A percentile compares a stretch with the other conserved stretches of the same genome.
phyloP scores from a whole-genome alignment of 2,797 vertebrate genomes.

The Spea hammondii region DNA sequence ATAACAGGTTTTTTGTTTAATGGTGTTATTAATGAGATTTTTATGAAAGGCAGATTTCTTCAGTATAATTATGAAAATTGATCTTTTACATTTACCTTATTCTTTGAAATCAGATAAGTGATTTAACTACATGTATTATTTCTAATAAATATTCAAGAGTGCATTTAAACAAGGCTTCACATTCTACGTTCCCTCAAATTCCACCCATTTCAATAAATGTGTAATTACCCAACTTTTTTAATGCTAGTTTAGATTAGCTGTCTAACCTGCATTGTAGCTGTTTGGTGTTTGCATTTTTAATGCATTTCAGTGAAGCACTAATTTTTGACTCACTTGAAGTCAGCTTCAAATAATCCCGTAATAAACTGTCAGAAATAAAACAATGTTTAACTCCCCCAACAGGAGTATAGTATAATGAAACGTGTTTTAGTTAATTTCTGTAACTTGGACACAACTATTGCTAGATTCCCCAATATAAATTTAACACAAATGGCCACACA shows the following conservation, averaged over 20 bases:
- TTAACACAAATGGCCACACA: too few relatives aligned
- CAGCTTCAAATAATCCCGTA: conserved; percentile 76
- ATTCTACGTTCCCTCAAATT: conserved; percentile 79
- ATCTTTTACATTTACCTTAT: conserved; percentile 83
- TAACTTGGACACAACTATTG: too few relatives aligned
- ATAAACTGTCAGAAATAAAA: conserved; percentile 76
- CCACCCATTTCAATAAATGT: conserved; percentile 83
- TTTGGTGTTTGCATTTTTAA: conserved; percentile 85
- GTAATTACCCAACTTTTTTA: conserved; percentile 82
- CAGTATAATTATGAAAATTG: conserved; percentile 84
- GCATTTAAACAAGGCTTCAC: conserved; percentile 82
- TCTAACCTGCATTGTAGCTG: conserved; percentile 78
- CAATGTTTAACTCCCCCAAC: conserved; percentile 62
- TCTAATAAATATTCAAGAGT: conserved; percentile 87
- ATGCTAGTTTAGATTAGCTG: conserved; percentile 81
- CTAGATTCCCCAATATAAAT: too few relatives aligned
- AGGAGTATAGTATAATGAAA: too few relatives aligned
- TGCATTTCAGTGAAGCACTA: conserved; percentile 80
- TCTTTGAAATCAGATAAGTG: conserved; percentile 85
- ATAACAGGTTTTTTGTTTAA: conserved; percentile 79
- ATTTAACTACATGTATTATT: conserved; percentile 86
- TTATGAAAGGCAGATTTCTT: conserved; percentile 82
- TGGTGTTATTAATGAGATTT: conserved; percentile 84
- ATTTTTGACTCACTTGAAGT: conserved; percentile 78
- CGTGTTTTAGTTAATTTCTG: too few relatives aligned